Conservation (phyloP, 2,888 invertebrate species). For the Leptura quadrifasciata region DNA sequence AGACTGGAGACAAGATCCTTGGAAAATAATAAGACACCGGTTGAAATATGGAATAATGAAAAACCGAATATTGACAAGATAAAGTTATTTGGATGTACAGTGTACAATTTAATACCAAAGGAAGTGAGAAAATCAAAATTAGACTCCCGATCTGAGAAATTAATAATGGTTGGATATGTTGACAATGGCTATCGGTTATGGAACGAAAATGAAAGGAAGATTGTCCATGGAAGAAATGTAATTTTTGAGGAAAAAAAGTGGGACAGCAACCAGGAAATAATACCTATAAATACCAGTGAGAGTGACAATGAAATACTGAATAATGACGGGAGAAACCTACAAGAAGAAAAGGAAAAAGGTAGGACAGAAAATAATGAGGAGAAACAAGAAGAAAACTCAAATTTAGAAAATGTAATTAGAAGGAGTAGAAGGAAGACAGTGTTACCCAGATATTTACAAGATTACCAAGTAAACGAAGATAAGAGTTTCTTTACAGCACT, state of each 20-base stretch:
- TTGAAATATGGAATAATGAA: too few relatives aligned
- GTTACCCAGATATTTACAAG: neutral
- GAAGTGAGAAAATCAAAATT: constrained; percentile 56
- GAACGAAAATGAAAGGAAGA: neutral
- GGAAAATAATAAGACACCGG: neutral
- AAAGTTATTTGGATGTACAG: constrained; percentile 63
- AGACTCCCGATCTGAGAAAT: constrained; percentile 56
- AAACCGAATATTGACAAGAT: constrained; percentile 61
- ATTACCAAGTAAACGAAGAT: neutral
- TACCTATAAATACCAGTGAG: too few relatives aligned
- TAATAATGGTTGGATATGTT: constrained; percentile 56
- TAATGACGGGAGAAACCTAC: too few relatives aligned
- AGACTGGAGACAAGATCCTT: neutral
- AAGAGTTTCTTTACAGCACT: neutral
- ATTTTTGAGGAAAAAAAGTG: neutral
- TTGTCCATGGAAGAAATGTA: neutral
- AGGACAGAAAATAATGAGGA: neutral
- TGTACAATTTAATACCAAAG: constrained; percentile 57
- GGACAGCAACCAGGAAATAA: too few relatives aligned
- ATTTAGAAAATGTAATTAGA: too few relatives aligned
- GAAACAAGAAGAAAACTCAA: neutral
- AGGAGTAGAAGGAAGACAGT: neutral
- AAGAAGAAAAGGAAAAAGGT: too few relatives aligned
- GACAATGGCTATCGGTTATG: constrained; percentile 38
- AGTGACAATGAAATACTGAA: too few relatives aligned